phyloP scores from a whole-genome alignment of 2,888 invertebrate species.

The Eupithecia inturbata region DNA sequence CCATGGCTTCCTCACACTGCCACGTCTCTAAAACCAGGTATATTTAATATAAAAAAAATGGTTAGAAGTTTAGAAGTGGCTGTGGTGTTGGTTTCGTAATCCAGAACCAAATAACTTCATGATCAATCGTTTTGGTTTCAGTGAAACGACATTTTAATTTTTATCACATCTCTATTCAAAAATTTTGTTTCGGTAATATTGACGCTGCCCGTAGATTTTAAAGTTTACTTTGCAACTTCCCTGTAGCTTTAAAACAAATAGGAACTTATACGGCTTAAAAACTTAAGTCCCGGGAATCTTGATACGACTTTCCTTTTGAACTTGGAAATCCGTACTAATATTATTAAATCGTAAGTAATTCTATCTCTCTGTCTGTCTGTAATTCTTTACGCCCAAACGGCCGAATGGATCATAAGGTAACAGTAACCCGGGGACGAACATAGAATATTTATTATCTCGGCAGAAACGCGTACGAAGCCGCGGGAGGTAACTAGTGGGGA shows the following conservation, averaged over 20 bases:
- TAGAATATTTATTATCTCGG: no score
- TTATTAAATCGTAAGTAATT: neutral
- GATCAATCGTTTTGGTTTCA: neutral
- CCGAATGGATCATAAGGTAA: no score
- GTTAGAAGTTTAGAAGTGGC: no score
- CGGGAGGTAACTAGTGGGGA: neutral
- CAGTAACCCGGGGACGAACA: no score
- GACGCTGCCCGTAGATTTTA: conserved; percentile 13
- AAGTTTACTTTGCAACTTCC: conserved; percentile 8
- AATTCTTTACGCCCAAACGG: neutral
- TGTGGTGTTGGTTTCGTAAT: neutral
- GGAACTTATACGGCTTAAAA: neutral
- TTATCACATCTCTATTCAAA: conserved; percentile 1
- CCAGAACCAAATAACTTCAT: neutral
- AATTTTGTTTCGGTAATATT: conserved; percentile 10
- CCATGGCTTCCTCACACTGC: no score
- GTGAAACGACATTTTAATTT: neutral
- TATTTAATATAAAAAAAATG: no score
- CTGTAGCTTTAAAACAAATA: neutral
- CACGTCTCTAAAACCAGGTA: no score
- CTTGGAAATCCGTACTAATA: neutral
- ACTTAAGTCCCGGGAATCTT: neutral
- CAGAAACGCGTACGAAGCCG: neutral
- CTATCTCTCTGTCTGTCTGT: neutral
- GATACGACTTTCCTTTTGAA: neutral